Percentiles rank a stretch among this genome's conserved stretches.
Conservation (phyloP, 1,140 invertebrate genomes). For the Drosophila mayri region DNA sequence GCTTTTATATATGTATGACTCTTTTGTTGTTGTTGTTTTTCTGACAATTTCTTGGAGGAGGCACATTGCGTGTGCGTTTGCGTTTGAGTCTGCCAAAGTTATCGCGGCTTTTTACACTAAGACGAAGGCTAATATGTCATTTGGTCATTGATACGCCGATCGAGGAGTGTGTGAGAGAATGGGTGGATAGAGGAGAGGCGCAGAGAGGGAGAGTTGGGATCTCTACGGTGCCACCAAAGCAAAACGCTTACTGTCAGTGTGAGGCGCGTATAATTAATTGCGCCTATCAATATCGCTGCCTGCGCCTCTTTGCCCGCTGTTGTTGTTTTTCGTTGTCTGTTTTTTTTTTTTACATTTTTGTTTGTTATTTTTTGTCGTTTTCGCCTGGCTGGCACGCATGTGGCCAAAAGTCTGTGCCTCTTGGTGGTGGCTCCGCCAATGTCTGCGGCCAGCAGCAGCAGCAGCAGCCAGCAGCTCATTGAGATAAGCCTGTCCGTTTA, state of each 20-base stretch:
- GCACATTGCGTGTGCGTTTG: conserved; percentile 37
- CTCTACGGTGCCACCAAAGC: conserved; percentile 55
- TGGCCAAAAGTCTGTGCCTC: conserved; percentile 50
- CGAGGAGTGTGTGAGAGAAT: conserved; percentile 17
- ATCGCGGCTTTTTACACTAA: conserved; percentile 81
- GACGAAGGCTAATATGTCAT: conserved; percentile 82
- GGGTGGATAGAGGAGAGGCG: background rate
- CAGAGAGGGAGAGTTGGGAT: background rate
- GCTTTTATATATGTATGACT: conserved; percentile 15
- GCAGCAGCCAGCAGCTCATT: conserved; percentile 63
- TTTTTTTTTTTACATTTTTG: conserved; percentile 27
- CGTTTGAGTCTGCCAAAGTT: conserved; percentile 78
- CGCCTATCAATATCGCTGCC: conserved; percentile 77
- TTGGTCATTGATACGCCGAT: conserved; percentile 78
- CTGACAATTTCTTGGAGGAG: conserved; percentile 17
- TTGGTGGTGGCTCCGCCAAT: conserved; percentile 47
- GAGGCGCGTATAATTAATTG: conserved; percentile 81
- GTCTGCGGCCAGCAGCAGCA: conserved; percentile 28
- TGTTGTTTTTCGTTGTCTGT: conserved; percentile 7
- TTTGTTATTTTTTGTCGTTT: conserved; percentile 17
- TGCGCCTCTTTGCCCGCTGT: conserved; percentile 26
- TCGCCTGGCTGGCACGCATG: conserved; percentile 59
- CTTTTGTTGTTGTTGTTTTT: conserved; percentile 13
- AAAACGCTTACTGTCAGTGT: conserved; percentile 80
- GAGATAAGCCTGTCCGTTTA: conserved; percentile 78